Base-by-base conservation (phyloP, 2,797 vertebrate species). In the Sphenopsis melanotis region DNA sequence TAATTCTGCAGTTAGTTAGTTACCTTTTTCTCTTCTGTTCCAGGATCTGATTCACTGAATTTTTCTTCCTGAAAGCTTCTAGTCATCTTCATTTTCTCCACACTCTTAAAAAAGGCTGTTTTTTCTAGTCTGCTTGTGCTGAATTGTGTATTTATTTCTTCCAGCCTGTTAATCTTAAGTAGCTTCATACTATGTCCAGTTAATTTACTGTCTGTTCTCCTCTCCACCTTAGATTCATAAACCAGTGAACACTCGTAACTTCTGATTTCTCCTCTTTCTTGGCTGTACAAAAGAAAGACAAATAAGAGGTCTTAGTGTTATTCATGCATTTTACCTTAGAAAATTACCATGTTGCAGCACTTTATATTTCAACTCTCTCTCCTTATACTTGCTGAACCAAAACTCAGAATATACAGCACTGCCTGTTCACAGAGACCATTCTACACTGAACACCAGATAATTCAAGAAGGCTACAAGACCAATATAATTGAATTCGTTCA, bases 51-150 rank as follows among this genome's bases (percentile, higher is more conserved):
- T 93, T 98, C 97, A 69, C 97, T 96, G 32, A 97, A 93, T 88
- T 98, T 98, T 92, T 98, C 98, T 96, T 98, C 98, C 97, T 98
- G 98, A 97, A 99, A 98, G 89, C 97, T 98, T 84, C 98, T 98
- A 97, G 99, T 98, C 44, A 97, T 98, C 96, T 98, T 98, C 93
- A 98, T 98, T 95, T 98, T 98, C 94, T 98, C 98, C 97, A 98
- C 87, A 90, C 98, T 98, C n/a, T 97, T 97, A 94, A 98, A 98
- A 97, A 99, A 98, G 21, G 97, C 95, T 94, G 98, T 92, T 23
- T 97, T 97, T 78, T 98, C 98, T 88, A 98, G 96, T 22, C 95
- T 97, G 19, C 96, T 97, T 92, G 97, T 97, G 94, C 96, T 98
- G 95, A 97, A 98, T 47, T 83, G 98, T 26, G 98, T 97, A 60